A percentile compares a stretch with the other conserved stretches of the same genome.
phyloP scores from a whole-genome alignment of 1,140 invertebrate genomes.

The Drosophila albomicans region DNA sequence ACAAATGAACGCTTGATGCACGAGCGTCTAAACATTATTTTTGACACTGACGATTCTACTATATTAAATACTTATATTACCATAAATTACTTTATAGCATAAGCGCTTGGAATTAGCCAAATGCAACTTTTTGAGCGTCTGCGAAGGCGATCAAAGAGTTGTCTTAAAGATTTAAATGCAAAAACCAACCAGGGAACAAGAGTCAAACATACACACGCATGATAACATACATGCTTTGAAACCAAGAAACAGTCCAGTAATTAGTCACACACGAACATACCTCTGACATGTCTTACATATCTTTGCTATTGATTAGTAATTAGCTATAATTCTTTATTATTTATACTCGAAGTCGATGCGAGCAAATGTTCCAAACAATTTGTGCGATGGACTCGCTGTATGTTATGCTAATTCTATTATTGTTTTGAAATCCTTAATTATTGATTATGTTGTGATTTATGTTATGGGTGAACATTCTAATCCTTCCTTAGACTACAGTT shows the following conservation, averaged over 20 bases:
- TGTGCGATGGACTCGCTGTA: slow-evolving; percentile 48
- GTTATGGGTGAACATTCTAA: slow-evolving; percentile 54
- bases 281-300: slow-evolving; percentile 50
- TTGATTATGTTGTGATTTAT: slow-evolving; percentile 34
- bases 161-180: slow-evolving; percentile 33
- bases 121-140: slow-evolving; percentile 32
- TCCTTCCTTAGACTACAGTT: slow-evolving; percentile 72
- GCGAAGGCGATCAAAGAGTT: slow-evolving; percentile 36
- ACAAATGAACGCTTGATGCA: slow-evolving; percentile 28
- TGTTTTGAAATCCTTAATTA: slow-evolving; percentile 34
- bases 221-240: slow-evolving; percentile 30
- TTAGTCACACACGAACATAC: slow-evolving; percentile 66
- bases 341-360: slow-evolving; percentile 42
- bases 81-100: slow-evolving; percentile 39
- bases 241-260: slow-evolving; percentile 58
- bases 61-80: slow-evolving; percentile 57
- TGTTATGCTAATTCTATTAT: slow-evolving; percentile 41
- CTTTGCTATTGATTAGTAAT: slow-evolving; percentile 61
- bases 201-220: slow-evolving; percentile 24
- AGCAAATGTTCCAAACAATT: slow-evolving; percentile 59
- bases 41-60: slow-evolving; percentile 78
- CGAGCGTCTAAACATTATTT: slow-evolving; percentile 34
- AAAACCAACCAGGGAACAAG: slow-evolving; percentile 72
- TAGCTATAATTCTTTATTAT: slow-evolving; percentile 72
- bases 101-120: slow-evolving; percentile 47